A percentile compares a stretch with the other conserved stretches of the same genome.
These are phyloP conservation scores for Fragum whitleyi DNA, from an alignment of 2,888 invertebrate genomes.

Conservation along the genomic window DNA sequence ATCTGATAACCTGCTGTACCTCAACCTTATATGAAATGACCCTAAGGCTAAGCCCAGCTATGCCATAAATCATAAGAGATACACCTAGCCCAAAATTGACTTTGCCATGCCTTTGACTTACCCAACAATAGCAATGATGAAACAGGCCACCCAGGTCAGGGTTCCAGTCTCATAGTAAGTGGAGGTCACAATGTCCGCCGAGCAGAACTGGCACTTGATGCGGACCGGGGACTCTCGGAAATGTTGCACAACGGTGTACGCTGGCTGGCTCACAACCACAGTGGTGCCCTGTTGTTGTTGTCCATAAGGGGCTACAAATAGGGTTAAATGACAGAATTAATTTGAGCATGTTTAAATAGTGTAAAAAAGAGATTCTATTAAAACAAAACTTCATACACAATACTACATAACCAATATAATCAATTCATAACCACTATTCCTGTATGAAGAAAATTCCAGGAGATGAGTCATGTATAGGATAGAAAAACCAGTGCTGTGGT, in stretches of 20 bases:
- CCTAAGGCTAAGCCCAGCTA: too few relatives aligned
- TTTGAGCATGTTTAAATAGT: not conserved
- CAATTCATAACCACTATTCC: not conserved
- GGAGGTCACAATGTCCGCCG: slow-evolving; percentile 75
- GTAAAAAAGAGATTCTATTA: not conserved
- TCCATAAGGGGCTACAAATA: slow-evolving; percentile 50
- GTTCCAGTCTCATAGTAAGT: slow-evolving; percentile 75
- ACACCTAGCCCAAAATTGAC: too few relatives aligned
- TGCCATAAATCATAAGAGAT: too few relatives aligned
- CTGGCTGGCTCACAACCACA: slow-evolving; percentile 63
- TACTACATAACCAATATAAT: not conserved
- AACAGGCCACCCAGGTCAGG: slow-evolving; percentile 77
- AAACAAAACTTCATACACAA: not conserved
- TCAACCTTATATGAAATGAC: too few relatives aligned
- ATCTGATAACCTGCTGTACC: too few relatives aligned
- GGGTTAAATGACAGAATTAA: not conserved
- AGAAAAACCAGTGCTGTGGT: too few relatives aligned
- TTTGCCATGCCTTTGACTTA: slow-evolving; percentile 64
- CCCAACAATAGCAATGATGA: slow-evolving; percentile 76
- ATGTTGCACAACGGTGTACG: slow-evolving; percentile 75
- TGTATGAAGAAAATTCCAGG: too few relatives aligned
- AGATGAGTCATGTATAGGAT: too few relatives aligned
- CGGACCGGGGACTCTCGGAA: slow-evolving; percentile 75
- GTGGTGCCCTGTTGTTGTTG: slow-evolving; percentile 45
- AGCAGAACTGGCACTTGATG: slow-evolving; percentile 76